phyloP scores from a whole-genome alignment of 2,797 vertebrate genomes.

The Heteromormyrus szaboi region DNA sequence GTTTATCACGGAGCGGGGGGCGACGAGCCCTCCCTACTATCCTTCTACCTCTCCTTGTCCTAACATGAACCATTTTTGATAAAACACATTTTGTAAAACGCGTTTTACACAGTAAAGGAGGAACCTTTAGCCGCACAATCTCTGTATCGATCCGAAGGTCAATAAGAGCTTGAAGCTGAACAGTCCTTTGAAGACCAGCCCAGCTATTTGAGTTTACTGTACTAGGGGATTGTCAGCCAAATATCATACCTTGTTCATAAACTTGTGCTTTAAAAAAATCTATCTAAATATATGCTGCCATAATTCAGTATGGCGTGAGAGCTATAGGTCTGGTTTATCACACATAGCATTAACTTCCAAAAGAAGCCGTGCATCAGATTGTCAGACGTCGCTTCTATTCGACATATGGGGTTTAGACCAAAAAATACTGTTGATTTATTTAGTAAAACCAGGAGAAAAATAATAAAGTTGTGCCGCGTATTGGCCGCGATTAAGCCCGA shows the following conservation, averaged over 20 bases:
- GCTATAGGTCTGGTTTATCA: neutral
- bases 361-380: neutral
- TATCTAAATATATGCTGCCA: neutral
- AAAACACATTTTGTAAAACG: neutral
- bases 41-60: neutral
- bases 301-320: neutral
- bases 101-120: neutral
- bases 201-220: neutral
- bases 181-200: neutral
- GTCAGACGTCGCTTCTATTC: neutral
- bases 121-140: neutral
- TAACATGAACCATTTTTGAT: neutral
- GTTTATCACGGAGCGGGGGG: neutral
- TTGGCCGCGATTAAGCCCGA: neutral
- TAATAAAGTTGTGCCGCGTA: neutral
- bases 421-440: neutral
- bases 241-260: neutral
- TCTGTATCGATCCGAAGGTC: conserved; percentile 15
- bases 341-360: neutral
- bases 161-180: neutral
- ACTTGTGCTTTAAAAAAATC: neutral
- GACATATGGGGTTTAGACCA: neutral
- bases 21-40: neutral
- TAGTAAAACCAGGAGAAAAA: neutral
- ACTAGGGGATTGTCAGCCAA: too few species aligned